phyloP scores from a whole-genome alignment of 2,797 vertebrate species.

The Trachops cirrhosus region DNA sequence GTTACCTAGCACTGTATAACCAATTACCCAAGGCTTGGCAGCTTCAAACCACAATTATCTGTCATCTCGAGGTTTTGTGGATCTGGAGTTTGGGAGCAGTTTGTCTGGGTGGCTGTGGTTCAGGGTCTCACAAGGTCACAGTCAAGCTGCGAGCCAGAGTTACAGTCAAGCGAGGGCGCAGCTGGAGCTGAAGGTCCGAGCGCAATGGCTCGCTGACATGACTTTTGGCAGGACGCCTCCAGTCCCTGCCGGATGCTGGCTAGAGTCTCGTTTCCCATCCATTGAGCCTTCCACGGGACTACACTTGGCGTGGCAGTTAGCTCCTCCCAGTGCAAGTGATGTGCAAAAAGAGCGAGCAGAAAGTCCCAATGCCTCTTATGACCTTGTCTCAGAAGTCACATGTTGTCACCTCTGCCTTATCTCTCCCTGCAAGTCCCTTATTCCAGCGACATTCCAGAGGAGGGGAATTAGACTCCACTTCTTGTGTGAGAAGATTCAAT shows the following conservation, averaged over 20 bases:
- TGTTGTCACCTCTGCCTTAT: neutral
- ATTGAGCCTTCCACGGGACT: neutral
- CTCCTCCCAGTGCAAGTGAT: neutral
- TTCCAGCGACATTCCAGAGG: neutral
- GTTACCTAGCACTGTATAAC: too few species aligned
- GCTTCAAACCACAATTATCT: neutral
- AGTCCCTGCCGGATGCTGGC: neutral
- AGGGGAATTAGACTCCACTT: neutral
- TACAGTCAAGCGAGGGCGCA: neutral
- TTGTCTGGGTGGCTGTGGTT: neutral
- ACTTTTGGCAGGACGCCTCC: neutral
- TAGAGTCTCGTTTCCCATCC: neutral
- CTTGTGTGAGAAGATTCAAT: neutral
- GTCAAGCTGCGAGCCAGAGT: neutral
- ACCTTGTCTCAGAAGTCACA: neutral
- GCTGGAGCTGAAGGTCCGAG: accelerated
- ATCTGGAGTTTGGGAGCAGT: neutral
- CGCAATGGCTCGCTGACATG: neutral
- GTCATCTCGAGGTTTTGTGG: neutral
- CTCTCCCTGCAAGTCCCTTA: neutral
- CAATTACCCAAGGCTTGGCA: neutral
- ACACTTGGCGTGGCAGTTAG: neutral
- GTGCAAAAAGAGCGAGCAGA: neutral
- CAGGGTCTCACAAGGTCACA: neutral
- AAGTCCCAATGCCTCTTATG: neutral